Evolutionary conservation across 2,797 vertebrate species (phyloP).

Genomic region (Typhlichthys eigenmanni): DNA sequence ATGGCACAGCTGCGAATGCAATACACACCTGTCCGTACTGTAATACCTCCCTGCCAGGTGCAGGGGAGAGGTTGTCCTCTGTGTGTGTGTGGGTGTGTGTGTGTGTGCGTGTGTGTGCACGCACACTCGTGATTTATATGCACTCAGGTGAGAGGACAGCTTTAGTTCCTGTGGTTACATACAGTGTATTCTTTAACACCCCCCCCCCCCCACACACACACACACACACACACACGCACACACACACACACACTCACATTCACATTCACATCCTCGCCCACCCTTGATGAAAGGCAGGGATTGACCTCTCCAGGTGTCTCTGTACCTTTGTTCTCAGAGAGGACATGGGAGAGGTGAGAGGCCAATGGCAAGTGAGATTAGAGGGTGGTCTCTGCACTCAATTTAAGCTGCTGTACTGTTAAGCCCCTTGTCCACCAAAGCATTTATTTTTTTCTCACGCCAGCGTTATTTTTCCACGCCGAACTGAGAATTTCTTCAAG

Average conservation of each 20-base stretch:
- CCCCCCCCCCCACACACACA: no score
- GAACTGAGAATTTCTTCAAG: no score
- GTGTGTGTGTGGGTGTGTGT: constrained; percentile 7
- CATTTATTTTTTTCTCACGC: no score
- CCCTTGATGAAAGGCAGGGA: constrained; percentile 68
- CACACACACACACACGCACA: no score
- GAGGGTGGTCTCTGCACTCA: no score
- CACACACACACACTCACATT: no score
- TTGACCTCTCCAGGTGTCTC: constrained; percentile 57
- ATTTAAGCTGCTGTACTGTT: no score
- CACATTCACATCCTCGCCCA: constrained; percentile 37
- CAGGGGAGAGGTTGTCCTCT: constrained; percentile 21
- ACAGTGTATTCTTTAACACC: no score
- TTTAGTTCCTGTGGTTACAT: no score
- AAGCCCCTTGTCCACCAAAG: no score
- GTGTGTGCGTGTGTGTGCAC: constrained; percentile 5
- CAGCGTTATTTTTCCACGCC: no score
- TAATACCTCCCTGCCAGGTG: constrained; percentile 24
- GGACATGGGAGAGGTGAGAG: neutral
- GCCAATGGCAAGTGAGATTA: neutral
- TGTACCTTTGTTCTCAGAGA: constrained; percentile 4
- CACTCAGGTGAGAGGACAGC: no score
- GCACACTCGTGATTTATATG: neutral
- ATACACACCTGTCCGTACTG: constrained; percentile 45
- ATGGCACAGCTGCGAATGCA: constrained; percentile 44